These are phyloP conservation scores for Trachemys scripta DNA, from an alignment of 2,113 vertebrate genomes.

Conservation along the genomic window DNA sequence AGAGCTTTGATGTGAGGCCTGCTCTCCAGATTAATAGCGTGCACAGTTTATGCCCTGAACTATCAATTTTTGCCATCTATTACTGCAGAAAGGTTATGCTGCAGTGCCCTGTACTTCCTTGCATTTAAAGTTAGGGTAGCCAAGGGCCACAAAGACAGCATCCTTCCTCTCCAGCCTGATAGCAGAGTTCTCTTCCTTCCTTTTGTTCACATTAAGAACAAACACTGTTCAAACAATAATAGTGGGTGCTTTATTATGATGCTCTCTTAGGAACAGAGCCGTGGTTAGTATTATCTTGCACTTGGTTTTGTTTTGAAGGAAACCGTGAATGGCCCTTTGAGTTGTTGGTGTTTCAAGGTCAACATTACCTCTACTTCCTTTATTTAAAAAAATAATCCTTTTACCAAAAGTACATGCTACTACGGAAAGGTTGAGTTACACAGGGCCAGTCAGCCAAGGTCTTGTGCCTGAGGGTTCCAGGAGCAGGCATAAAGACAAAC, in stretches of 20 bases:
- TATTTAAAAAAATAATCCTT: conserved; percentile 50
- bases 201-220: conserved; percentile 80
- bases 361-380: conserved; percentile 45
- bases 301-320: conserved; percentile 77
- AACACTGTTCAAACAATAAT: conserved; percentile 77
- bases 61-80: conserved; percentile 31
- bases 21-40: conserved; percentile 41
- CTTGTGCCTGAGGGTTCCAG: not conserved
- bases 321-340: conserved; percentile 63
- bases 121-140: conserved; percentile 81
- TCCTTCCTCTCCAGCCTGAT: conserved; percentile 81
- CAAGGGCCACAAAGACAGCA: conserved; percentile 81
- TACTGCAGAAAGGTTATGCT: conserved; percentile 62
- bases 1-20: conserved; percentile 21
- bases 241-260: conserved; percentile 70
- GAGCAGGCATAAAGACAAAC: not conserved
- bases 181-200: conserved; percentile 81
- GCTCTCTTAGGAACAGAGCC: conserved; percentile 67
- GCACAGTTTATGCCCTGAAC: conserved; percentile 32
- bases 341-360: conserved; percentile 53
- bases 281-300: conserved; percentile 74
- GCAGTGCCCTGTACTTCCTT: conserved; percentile 79
- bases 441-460: not conserved
- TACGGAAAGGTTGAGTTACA: not conserved
- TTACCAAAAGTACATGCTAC: conserved; percentile 22